Conservation (phyloP, 2,113 vertebrate genomes). For the Nibea coibor region DNA sequence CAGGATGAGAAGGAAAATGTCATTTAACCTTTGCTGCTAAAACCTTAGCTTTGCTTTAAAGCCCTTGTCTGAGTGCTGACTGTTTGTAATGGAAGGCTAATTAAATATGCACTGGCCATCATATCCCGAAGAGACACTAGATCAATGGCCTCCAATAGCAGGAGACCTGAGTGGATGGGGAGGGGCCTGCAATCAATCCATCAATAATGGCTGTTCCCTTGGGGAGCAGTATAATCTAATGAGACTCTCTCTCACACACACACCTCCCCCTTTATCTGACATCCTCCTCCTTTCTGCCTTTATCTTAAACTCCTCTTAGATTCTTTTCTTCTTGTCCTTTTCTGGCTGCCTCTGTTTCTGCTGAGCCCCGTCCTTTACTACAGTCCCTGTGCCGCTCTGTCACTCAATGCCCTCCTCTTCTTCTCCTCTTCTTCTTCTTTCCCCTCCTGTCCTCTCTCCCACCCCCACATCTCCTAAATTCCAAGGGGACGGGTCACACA, state of each 20-base stretch:
- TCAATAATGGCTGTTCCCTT: constrained; percentile 75
- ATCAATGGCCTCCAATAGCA: constrained; percentile 73
- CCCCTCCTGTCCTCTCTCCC: constrained; percentile 25
- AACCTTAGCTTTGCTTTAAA: constrained; percentile 36
- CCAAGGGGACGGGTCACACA: constrained; percentile 66
- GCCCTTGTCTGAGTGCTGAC: constrained; percentile 40
- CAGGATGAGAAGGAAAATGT: constrained; percentile 11
- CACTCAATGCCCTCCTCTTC: constrained; percentile 42
- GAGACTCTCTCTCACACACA: constrained; percentile 57
- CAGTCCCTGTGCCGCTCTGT: constrained; percentile 35
- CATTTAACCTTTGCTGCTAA: constrained; percentile 53
- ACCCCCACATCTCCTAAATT: constrained; percentile 66
- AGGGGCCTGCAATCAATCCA: constrained; percentile 79
- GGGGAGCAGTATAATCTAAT: constrained; percentile 78
- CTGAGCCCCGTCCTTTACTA: constrained; percentile 16
- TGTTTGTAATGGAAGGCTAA: constrained; percentile 67
- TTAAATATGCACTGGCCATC: constrained; percentile 75
- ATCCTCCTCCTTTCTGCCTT: constrained; percentile 48
- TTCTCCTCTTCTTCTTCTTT: background rate
- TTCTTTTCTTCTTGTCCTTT: constrained; percentile 41
- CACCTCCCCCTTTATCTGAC: constrained; percentile 64
- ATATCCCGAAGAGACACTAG: constrained; percentile 70
- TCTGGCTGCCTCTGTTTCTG: constrained; percentile 25
- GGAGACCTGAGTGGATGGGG: constrained; percentile 64
- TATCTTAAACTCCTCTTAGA: constrained; percentile 24